Evolutionary conservation across 2,797 vertebrate genomes (phyloP), one percentile per base, ranked within the genome.

Genomic region (Numenius phaeopus): DNA sequence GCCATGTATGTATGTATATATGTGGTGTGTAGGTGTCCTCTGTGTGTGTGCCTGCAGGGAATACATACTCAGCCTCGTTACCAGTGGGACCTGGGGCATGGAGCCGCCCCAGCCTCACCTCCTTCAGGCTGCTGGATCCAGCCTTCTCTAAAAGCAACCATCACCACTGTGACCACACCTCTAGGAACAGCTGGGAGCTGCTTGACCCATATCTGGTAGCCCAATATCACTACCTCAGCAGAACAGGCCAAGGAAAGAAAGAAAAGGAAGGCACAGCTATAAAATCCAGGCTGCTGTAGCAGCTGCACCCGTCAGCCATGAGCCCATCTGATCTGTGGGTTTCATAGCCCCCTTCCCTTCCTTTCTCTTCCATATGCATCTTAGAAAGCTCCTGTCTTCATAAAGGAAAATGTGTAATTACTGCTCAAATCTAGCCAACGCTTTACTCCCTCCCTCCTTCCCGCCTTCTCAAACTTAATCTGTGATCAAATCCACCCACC

Each of bases 401-500:
- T 11, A 64, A 70, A 52, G 27, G 12, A 77, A 92, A 86, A 71
- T 40, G 21, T 44, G 50, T 39, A 77, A 78, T 57, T 89, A 72
- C 37, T 81, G 30, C 52, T 92, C 50, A 75, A 37, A 87, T 50
- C 39, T 44, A 94, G 55, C 9, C 75, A 94, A 52, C 0, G 0
- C 21, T 94, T 89, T n/a, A 23, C 37, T 90, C 29, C n/a, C 22
- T 92, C 44, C 29, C 49, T 94, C 54, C n/a, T 59, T 81, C 49
- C 40, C 44, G 3, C n/a, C 52, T 95, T 65, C 44, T 91, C 32
- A 85, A 83, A 83, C 8, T 40, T 77, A 47, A 78, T 64, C 52
- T 90, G 40, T 83, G 90, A 80, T 85, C 57, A 87, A 82, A 80
- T 67, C 81, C 83, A 92, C 83, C 73, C 84, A 85, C 91, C 32